A percentile compares a stretch with the other conserved stretches of the same genome.
Conservation (phyloP, 2,797 vertebrate species). For the Pipistrellus pygmaeus region DNA sequence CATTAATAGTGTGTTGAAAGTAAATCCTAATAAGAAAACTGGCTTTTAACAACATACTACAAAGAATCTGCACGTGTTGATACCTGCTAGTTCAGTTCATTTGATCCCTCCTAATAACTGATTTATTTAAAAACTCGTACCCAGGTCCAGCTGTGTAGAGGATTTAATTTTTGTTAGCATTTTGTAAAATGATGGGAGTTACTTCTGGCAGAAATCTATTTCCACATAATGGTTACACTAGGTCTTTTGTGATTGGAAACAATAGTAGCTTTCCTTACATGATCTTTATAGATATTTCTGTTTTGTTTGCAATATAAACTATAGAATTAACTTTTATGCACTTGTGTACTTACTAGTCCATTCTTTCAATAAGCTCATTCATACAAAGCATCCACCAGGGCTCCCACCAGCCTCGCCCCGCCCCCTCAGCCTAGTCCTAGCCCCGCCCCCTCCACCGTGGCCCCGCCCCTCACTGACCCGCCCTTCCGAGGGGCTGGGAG, state of each 20-base stretch:
- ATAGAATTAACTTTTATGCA: too few species aligned
- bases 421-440: too few species aligned
- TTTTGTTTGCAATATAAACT: too few species aligned
- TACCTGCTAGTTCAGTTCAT: neutral
- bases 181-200: constrained; percentile 54
- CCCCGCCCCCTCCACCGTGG: neutral
- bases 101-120: neutral
- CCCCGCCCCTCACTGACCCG: neutral
- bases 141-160: neutral
- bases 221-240: too few species aligned
- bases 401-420: too few species aligned
- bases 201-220: too few species aligned
- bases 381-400: too few species aligned
- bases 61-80: neutral
- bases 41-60: neutral
- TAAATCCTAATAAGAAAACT: neutral
- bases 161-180: constrained; percentile 11
- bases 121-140: constrained; percentile 31
- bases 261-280: too few species aligned
- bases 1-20: neutral
- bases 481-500: constrained; percentile 33
- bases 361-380: too few species aligned
- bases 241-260: too few species aligned
- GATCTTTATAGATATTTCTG: too few species aligned
- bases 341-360: too few species aligned